Base-by-base conservation (phyloP, 2,888 invertebrate species). In the Phytoseiulus persimilis region DNA sequence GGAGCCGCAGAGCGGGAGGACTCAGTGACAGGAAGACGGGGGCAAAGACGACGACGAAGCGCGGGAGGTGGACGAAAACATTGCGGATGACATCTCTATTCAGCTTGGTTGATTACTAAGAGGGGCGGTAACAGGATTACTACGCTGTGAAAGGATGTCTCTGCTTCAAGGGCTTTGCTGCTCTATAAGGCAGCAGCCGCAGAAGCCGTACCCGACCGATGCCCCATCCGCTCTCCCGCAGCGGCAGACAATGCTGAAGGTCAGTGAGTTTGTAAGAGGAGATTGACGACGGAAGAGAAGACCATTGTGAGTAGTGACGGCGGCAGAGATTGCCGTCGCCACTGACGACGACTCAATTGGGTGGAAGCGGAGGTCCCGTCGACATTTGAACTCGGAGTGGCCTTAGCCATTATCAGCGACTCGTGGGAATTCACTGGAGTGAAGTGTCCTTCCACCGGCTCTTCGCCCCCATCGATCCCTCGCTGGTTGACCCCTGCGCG, bases 41-140 rank as follows among this genome's bases (percentile, higher is more conserved):
- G 65, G 65, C 39, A 9, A 39, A 23, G 65, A 65, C 1, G 65
- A 65, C 65, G 65, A 65, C 65, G 1, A 28, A 6, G 18, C 14
- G 65, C 23, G 18, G 65, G 28, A 65, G 65, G 65, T 65, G 65
- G 65, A 65, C 65, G 65, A 65, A 14, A 65, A 65, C 65, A 65
- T 65, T 65, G 65, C 65, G 65, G 65, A 65, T 65, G 65, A 65
- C 65, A 65, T 65, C 65, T 65, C 65, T 65, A 65, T 65, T 65
- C 65, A 65, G 28, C 65, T 28, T 28, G 28, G 23, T 65, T 65
- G 65, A 65, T 65, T 65, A 65, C 65, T 65, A 23, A 65, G 11
- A 65, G 65, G 65, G 65, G 65, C 65, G 65, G 65, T 65, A 65
- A 65, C 65, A 65, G 65, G 65, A 65, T 65, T 65, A 65, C 65